Base-by-base conservation (phyloP, 2,888 invertebrate species). In the Ashinkailepas kermadecensis region DNA sequence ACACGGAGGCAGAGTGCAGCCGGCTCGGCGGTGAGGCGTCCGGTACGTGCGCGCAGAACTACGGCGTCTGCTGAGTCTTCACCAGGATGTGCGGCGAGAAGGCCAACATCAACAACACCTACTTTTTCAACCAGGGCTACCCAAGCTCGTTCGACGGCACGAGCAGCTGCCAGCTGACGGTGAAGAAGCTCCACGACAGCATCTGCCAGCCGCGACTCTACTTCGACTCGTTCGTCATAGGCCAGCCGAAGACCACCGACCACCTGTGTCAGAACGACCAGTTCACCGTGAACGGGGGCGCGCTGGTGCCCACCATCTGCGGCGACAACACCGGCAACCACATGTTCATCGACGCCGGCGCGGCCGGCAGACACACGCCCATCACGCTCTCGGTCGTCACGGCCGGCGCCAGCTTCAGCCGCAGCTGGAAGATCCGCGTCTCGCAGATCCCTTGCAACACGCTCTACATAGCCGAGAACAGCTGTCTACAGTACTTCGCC, bases 261-360 rank as follows among this genome's bases (percentile, higher is more conserved):
- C 91, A 95, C 86, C 90, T 94, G 3, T 95, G 95, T 86, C 93
- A 92, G 86, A 93, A 92, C 84, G 95, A 95, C 86, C 95, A 95
- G 86, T 93, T 95, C 85, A 92, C 95, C 65, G 92, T 95, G 9
- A 94, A 94, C 0, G 95, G 95, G 0, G 93, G 93, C 0, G 92
- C 91, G 86, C 91, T 93, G 0, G 85, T 86, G 15, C 93, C 95
- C 4, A 91, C 92, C 0, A 93, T 95, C 81, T 95, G 95, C 85
- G 95, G 95, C 13, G 89, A 89, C 80, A 94, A 94, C 85, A 91
- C 91, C 64, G 95, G 94, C 25, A 93, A 92, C 87, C 95, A 95
- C 87, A 93, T 74, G 74, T 74, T 54, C 56, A 56, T 95, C 95
- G 88, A 84, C 84, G 84, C 58, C 56, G 74, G 74, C 74, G 56